These are phyloP conservation scores for Stercorarius parasiticus DNA, from an alignment of 2,113 vertebrate genomes.

Conservation along the genomic window DNA sequence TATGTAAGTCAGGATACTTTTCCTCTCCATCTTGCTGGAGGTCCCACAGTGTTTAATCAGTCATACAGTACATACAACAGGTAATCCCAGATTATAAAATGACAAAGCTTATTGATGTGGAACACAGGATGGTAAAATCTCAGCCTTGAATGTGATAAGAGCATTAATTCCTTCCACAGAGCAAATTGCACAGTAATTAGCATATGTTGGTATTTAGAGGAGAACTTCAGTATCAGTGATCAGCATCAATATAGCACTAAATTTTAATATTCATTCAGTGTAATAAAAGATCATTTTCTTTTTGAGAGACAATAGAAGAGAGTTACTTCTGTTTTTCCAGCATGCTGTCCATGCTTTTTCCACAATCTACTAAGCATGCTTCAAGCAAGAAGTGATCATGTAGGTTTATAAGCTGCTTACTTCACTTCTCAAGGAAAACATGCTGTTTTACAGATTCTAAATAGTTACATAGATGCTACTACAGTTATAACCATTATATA, in stretches of 20 bases:
- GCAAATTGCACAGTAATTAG: background rate
- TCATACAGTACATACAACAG: background rate
- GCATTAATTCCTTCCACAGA: background rate
- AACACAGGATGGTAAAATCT: background rate
- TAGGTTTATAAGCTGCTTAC: background rate
- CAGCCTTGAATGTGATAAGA: background rate
- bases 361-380: background rate
- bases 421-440: background rate
- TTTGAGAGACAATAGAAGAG: constrained; percentile 24
- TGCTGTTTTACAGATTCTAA: background rate
- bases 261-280: background rate
- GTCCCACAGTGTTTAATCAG: background rate
- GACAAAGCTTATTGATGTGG: background rate
- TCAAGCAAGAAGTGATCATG: background rate
- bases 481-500: background rate
- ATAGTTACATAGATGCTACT: background rate
- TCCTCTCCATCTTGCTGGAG: background rate
- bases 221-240: background rate
- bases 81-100: background rate
- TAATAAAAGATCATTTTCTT: background rate
- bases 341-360: background rate
- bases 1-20: background rate
- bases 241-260: background rate
- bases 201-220: rapidly evolving
- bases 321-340: background rate